phyloP scores from a whole-genome alignment of 2,888 invertebrate genomes.

The Coenonympha glycerion region DNA sequence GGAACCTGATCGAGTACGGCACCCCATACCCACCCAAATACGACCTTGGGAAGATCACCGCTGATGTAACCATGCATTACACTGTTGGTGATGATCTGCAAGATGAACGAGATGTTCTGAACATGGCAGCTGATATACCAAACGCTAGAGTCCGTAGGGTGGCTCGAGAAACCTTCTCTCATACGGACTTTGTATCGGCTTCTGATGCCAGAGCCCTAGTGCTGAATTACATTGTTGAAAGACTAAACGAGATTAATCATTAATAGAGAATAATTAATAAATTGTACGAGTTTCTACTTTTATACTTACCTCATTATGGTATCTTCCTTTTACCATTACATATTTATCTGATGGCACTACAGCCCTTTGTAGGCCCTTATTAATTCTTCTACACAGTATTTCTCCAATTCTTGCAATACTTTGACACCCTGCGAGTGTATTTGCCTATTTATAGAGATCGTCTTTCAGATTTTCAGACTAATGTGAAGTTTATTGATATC shows the following conservation, averaged over 20 bases:
- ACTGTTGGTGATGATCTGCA: constrained; percentile 29
- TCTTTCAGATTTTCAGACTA: too few species aligned
- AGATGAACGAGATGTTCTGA: constrained; percentile 30
- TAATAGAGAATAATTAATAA: neutral
- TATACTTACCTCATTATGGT: too few species aligned
- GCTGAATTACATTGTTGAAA: constrained; percentile 29
- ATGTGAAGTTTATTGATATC: too few species aligned
- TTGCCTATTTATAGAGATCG: too few species aligned
- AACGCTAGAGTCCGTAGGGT: constrained; percentile 28
- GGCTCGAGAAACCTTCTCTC: constrained; percentile 28
- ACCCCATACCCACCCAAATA: constrained; percentile 26
- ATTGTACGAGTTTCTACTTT: too few species aligned
- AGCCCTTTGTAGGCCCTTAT: too few species aligned
- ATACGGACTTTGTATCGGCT: constrained; percentile 30
- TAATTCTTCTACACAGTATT: too few species aligned
- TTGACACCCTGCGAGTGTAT: too few species aligned
- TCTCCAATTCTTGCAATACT: too few species aligned
- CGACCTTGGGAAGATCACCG: constrained; percentile 28
- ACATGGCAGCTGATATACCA: constrained; percentile 30
- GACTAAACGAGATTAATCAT: constrained; percentile 16
- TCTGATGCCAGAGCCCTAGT: constrained; percentile 28
- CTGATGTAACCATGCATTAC: constrained; percentile 31
- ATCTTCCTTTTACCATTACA: too few species aligned
- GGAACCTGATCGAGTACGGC: constrained; percentile 30
- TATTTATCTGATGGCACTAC: too few species aligned